A percentile compares a stretch with the other conserved stretches of the same genome.
phyloP scores from a whole-genome alignment of 2,888 invertebrate genomes.

The Callyntrura guangdongensis region DNA sequence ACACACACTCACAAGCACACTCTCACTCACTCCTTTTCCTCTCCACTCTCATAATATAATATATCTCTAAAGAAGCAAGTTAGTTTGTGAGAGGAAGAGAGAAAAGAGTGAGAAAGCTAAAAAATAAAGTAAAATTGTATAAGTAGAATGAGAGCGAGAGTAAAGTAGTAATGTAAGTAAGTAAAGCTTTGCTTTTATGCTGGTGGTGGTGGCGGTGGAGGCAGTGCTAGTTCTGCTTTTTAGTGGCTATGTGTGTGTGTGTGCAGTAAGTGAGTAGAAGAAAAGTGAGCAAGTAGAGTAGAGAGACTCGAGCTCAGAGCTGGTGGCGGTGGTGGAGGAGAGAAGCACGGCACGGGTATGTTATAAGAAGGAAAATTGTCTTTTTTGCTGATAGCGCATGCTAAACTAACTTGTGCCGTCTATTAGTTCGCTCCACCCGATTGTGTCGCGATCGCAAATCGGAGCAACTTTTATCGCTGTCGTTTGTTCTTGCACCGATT shows the following conservation, averaged over 20 bases:
- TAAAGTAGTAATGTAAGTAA: slow-evolving; percentile 56
- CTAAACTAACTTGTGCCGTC: slow-evolving; percentile 85
- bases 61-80: slow-evolving; percentile 61
- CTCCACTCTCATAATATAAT: slow-evolving; percentile 60
- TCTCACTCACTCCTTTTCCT: slow-evolving; percentile 33
- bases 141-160: slow-evolving; percentile 59
- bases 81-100: slow-evolving; percentile 63
- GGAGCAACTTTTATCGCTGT: slow-evolving; percentile 85
- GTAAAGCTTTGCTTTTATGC: slow-evolving; percentile 55
- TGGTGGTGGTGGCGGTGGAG: slow-evolving; percentile 14
- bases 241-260: slow-evolving; percentile 7
- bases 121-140: slow-evolving; percentile 67
- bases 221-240: slow-evolving; percentile 36
- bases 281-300: slow-evolving; percentile 34
- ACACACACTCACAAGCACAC: slow-evolving; percentile 3
- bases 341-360: slow-evolving; percentile 49
- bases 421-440: slow-evolving; percentile 85
- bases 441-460: slow-evolving; percentile 85
- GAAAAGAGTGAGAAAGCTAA: slow-evolving; percentile 77
- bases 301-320: slow-evolving; percentile 31
- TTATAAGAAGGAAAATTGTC: slow-evolving; percentile 82
- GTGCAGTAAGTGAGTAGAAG: slow-evolving; percentile 15
- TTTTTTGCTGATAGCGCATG: slow-evolving; percentile 85
- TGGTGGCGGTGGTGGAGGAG: not conserved
- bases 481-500: slow-evolving; percentile 85